Evolutionary conservation across 2,888 invertebrate species (phyloP), one percentile per base, ranked within the genome.

Genomic region (Nephrotoma guestfalica): DNA sequence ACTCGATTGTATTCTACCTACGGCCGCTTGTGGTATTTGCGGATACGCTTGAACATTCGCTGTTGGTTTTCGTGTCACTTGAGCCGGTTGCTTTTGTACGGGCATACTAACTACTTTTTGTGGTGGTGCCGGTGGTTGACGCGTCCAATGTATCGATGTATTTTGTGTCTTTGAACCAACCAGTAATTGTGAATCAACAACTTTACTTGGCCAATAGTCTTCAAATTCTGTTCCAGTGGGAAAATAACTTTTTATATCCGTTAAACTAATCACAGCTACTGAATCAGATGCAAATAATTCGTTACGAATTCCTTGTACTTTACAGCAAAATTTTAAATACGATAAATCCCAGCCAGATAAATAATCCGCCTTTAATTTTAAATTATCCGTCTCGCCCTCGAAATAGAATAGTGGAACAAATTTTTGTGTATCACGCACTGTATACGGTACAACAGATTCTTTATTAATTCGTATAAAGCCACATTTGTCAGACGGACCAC

Each of bases 261-360:
- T 95, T 89, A 97, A 93, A 92, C 97, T 97, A 87, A 97, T 97
- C 89, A 97, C 97, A 86, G 96, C 96, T 91, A 97, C 97, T 9
- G 96, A 96, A 90, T 97, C 97, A 93, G 96, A 96, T 30, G 97
- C 96, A 92, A 97, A 97, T 87, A 97, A 92, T 92, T 97, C 97
- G 90, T 97, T 97, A 88, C 97, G 93, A 89, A 97, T 97, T 86
- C 97, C 97, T 92, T 97, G 97, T 88, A 98, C 97, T 92, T 97
- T 97, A 92, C 97, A 97, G 92, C 97, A 97, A 91, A 98, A 97
- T 92, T 97, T 97, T 88, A 98, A 93, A 91, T 98, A 98, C 0
- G 97, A 96, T 88, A 97, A 92, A 92, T 97, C 97, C 98, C 97
- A 98, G 87, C 97, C 97, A 90, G 96, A 96, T 51, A 97, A 92